Conservation (phyloP, 2,888 invertebrate species). For the Lasioglossum marginatum region DNA sequence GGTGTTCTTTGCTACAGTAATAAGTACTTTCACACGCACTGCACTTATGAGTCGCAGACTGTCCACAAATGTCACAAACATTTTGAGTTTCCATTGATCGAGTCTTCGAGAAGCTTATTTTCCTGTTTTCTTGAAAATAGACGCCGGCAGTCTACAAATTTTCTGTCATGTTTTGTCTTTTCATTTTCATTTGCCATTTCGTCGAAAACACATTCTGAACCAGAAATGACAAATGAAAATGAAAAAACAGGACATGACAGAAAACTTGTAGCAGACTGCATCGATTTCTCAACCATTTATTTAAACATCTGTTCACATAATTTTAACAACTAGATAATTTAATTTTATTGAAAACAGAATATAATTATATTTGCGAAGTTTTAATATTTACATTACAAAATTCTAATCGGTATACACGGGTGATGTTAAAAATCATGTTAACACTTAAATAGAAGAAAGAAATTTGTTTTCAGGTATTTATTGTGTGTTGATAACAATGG, state of each 20-base stretch:
- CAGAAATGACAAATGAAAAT: too few species aligned
- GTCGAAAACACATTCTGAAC: neutral
- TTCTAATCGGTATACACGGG: neutral
- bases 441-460: neutral
- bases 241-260: too few species aligned
- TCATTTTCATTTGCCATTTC: neutral
- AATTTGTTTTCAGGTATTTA: too few species aligned
- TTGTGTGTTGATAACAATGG: too few species aligned
- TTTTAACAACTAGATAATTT: neutral
- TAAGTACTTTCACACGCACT: neutral
- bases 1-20: slow-evolving; percentile 21
- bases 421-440: neutral
- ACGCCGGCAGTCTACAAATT: neutral
- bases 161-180: neutral
- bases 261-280: too few species aligned
- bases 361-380: neutral
- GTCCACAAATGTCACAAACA: slow-evolving; percentile 10
- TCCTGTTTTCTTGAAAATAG: neutral
- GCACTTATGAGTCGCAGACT: neutral
- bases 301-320: neutral
- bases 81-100: slow-evolving; percentile 4
- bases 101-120: neutral
- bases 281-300: neutral
- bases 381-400: neutral
- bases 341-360: neutral